Evolutionary conservation across 2,113 vertebrate genomes (phyloP), one percentile per base, ranked within the genome.

Genomic region (Mystacornis crossleyi): DNA sequence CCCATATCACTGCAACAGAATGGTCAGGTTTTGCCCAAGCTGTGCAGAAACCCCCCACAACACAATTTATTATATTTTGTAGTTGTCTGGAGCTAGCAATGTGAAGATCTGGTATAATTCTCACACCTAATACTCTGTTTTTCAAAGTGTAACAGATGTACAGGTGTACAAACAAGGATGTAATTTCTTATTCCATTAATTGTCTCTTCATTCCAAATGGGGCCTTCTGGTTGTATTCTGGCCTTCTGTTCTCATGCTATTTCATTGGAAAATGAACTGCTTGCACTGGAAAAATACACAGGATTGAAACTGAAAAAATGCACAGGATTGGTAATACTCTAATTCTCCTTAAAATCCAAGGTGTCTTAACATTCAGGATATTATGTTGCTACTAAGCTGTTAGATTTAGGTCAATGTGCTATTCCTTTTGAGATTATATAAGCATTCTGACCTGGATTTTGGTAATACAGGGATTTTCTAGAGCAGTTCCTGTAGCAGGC

Each of bases 381-480:
- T 64, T 93, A 47, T 57, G 26, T 61, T 62, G 33, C 19, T 62
- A 48, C 21, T 81, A 85, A 81, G 2, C 14, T 47, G 10, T 66
- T 57, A 85, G 42, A 90, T 79, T 92, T 75, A 69, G 40, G 34
- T 47, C 40, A 77, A 43, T 48, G 21, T 60, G 17, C 40, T 89
- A 33, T 48, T 75, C 19, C 15, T 86, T 92, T 73, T 43, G n/a
- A 75, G 57, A 64, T 58, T 75, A 47, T 79, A 43, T 82, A 93
- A 70, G 10, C 15, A 48, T 38, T 81, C 70, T 85, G n/a, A 75
- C 24, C 20, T 64, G 53, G 26, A 88, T 90, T 88, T 58, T 58
- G 36, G 55, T 71, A 69, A 81, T 64, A 73, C 17, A 48, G 21
- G 25, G 48, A 70, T 74, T 78, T 82, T 86, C 69, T 25, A 45